phyloP scores from a whole-genome alignment of 2,797 vertebrate genomes.

The Chaunax sp. region DNA sequence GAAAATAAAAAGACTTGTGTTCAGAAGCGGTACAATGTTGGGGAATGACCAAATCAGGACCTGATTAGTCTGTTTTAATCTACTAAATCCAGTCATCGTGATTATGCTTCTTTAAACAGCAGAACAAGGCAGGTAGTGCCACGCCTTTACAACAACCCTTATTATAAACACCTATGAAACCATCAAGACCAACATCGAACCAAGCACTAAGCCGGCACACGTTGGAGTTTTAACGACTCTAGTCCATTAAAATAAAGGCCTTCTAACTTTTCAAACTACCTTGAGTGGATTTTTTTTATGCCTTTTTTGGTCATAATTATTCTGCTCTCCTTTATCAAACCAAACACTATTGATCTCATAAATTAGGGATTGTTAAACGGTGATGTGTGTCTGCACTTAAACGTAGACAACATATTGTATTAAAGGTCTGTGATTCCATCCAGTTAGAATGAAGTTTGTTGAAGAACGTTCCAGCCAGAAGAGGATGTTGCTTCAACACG shows the following conservation, averaged over 20 bases:
- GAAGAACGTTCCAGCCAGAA: not conserved
- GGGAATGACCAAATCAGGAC: conserved; percentile 45
- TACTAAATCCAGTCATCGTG: conserved; percentile 72
- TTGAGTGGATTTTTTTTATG: too few species aligned
- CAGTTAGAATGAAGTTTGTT: not conserved
- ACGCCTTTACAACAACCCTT: conserved; percentile 17
- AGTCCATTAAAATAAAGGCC: too few species aligned
- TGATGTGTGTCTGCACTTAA: not conserved
- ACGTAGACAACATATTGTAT: not conserved
- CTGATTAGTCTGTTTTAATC: conserved; percentile 77
- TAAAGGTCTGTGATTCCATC: not conserved
- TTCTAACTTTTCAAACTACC: too few species aligned
- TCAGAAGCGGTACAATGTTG: not conserved
- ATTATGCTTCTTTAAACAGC: conserved; percentile 62
- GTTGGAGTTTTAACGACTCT: too few species aligned
- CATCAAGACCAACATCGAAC: not conserved
- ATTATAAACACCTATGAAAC: conserved; percentile 19
- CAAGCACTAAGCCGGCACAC: too few species aligned
- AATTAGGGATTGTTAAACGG: not conserved
- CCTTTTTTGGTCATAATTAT: too few species aligned
- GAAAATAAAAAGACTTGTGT: conserved; percentile 6
- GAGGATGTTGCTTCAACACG: too few species aligned
- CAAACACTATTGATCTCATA: conserved; percentile 4
- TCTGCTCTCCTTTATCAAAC: not conserved
- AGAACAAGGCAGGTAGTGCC: conserved; percentile 20